Base-by-base conservation (phyloP, 2,113 vertebrate species). In the Merops nubicus region DNA sequence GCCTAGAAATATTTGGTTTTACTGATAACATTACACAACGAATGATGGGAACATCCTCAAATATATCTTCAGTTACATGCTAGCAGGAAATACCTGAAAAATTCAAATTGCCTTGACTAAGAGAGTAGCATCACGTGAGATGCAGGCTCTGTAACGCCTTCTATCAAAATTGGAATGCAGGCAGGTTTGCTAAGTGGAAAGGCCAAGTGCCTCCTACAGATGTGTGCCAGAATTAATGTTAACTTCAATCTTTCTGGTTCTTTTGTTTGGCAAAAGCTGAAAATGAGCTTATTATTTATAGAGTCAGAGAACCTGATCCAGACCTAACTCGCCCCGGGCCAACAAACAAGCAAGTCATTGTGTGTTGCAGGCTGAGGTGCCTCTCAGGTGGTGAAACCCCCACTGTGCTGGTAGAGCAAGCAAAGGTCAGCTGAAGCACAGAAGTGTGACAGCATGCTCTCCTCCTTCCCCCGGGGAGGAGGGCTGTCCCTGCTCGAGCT, bases 401-500 rank as follows among this genome's bases (percentile, higher is more conserved):
- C 3, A 3, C 11, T 48, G 68, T 70, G 25, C 29, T 65, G n/a
- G 31, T 42, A 29, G 6, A 74, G 21, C 21, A 81, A 57, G n/a
- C 7, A 50, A 80, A 73, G 8, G 14, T 76, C 29, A 69, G 25
- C 65, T 42, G 56, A 74, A 80, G 40, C 0, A 2, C 57, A 38
- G 34, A 28, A 47, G 11, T 5, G 28, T 0, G 5, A 43, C 9
- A 33, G 8, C 1, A 2, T 26, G 15, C 31, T 51, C 23, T 60
- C 34, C 9, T 57, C 25, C 6, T 63, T 65, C 17, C 22, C 17
- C 9, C 13, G 2, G 17, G 33, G 17, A 54, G 22, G 15, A 69
- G 9, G 18, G 21, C 17, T 63, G 23, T 54, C 60, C 20, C 28
- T 65, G 29, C 14, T 70, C 13, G 17, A 1, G 0, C 15, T 70